These are phyloP conservation scores for Hipposideros larvatus DNA, from an alignment of 2,797 vertebrate species.

Conservation along the genomic window DNA sequence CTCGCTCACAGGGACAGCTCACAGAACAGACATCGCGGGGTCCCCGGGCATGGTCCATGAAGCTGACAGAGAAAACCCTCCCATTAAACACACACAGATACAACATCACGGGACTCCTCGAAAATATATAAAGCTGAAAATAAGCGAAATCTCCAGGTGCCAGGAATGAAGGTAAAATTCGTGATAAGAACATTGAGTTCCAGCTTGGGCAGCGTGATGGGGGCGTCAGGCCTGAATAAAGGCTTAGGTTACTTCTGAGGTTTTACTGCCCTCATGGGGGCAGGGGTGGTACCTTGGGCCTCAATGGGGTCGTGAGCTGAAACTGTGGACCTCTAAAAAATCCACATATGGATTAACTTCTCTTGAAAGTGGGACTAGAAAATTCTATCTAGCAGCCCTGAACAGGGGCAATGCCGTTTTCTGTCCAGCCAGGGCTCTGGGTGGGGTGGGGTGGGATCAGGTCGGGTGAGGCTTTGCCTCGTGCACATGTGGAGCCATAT, in stretches of 20 bases:
- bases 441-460: too few species aligned
- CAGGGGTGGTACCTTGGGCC: not conserved
- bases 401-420: not conserved
- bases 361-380: not conserved
- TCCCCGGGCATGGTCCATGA: too few species aligned
- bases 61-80: too few species aligned
- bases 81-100: too few species aligned
- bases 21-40: fast-evolving
- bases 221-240: not conserved
- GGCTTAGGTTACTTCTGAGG: too few species aligned
- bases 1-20: fast-evolving
- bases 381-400: not conserved
- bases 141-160: too few species aligned
- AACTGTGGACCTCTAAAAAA: not conserved
- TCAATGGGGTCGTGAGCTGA: not conserved
- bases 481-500: fast-evolving
- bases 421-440: not conserved
- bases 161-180: not conserved
- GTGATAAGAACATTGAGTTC: not conserved
- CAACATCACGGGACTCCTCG: too few species aligned
- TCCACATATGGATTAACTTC: not conserved
- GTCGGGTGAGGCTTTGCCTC: too few species aligned
- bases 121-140: too few species aligned
- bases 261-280: not conserved
- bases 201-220: not conserved